phyloP scores from a whole-genome alignment of 2,113 vertebrate species.

The Orycteropus afer region DNA sequence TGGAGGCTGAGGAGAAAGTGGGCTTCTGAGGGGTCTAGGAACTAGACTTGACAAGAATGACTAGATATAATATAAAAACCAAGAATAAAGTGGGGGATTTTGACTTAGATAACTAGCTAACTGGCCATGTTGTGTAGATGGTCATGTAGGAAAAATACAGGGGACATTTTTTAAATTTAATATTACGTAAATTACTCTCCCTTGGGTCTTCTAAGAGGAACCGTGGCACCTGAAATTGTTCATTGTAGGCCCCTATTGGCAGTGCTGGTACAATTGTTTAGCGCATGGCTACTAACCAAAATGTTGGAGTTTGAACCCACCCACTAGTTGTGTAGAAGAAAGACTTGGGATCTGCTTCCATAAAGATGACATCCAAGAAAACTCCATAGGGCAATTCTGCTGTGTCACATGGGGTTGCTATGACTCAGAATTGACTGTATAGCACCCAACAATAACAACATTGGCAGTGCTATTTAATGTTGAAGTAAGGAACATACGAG shows the following conservation, averaged over 20 bases:
- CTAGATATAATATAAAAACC: background rate
- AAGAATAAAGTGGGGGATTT: background rate
- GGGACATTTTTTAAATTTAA: background rate
- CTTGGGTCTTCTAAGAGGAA: background rate
- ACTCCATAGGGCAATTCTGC: background rate
- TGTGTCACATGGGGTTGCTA: background rate
- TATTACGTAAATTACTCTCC: background rate
- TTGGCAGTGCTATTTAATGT: background rate
- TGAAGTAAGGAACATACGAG: background rate
- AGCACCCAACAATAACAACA: background rate
- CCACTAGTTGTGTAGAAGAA: background rate
- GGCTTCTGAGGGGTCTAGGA: background rate
- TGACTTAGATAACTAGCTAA: background rate
- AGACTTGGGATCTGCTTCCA: background rate
- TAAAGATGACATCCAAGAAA: background rate
- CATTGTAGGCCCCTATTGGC: accelerated
- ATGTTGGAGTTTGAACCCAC: background rate
- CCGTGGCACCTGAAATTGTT: background rate
- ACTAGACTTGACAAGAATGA: background rate
- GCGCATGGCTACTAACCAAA: background rate
- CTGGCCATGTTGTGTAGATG: background rate
- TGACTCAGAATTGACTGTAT: background rate
- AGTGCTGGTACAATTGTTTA: too few species aligned
- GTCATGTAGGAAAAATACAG: background rate
- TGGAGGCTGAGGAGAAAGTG: background rate